Evolutionary conservation across 2,888 invertebrate genomes (phyloP).

Genomic region (Tribolium freemani): DNA sequence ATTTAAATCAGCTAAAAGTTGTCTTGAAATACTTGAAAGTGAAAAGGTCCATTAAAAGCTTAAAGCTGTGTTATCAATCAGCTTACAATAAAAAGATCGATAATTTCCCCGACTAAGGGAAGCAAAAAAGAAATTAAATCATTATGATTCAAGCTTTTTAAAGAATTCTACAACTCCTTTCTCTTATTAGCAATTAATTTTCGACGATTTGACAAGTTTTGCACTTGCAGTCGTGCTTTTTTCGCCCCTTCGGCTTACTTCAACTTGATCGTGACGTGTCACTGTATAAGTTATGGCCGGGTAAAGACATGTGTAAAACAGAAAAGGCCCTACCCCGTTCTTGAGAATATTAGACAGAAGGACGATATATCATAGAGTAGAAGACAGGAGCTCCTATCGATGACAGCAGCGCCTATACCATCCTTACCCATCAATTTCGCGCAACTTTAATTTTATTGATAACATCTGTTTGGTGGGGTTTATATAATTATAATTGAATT

Average conservation of each 20-base stretch:
- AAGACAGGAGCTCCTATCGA: constrained; percentile 59
- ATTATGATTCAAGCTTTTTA: constrained; percentile 39
- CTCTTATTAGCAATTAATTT: constrained; percentile 42
- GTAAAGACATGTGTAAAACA: constrained; percentile 63
- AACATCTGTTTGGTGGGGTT: not conserved
- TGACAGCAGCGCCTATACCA: constrained; percentile 50
- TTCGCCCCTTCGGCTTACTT: constrained; percentile 13
- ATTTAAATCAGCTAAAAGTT: constrained; percentile 44
- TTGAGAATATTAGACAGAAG: constrained; percentile 61
- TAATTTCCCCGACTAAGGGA: constrained; percentile 36
- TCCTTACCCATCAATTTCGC: not conserved
- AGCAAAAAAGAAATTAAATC: constrained; percentile 42
- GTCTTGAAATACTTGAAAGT: constrained; percentile 45
- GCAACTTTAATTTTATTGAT: constrained; percentile 5
- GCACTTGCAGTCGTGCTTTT: constrained; percentile 5
- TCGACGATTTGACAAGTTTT: constrained; percentile 10
- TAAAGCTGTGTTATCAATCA: constrained; percentile 45
- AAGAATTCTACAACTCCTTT: constrained; percentile 16
- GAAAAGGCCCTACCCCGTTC: constrained; percentile 50
- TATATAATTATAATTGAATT: constrained; percentile 15
- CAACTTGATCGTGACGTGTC: constrained; percentile 59
- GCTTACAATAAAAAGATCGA: constrained; percentile 46
- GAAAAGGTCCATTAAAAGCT: constrained; percentile 47
- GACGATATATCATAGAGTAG: constrained; percentile 61
- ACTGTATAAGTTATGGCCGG: constrained; percentile 59